phyloP scores from a whole-genome alignment of 2,888 invertebrate species.

The Oscheius onirici region DNA sequence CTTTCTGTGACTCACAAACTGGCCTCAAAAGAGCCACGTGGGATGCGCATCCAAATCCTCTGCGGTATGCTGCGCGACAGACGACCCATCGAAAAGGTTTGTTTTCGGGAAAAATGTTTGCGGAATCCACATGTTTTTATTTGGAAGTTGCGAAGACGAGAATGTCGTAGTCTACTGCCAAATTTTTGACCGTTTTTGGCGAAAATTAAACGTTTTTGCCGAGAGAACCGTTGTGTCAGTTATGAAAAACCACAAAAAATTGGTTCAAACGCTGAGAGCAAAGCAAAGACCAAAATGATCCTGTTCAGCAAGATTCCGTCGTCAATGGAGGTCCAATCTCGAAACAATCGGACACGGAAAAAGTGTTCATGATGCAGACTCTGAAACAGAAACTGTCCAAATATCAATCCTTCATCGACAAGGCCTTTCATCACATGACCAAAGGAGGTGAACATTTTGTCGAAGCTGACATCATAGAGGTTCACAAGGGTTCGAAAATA shows the following conservation, averaged over 20 bases:
- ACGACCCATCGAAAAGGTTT: slow-evolving; percentile 15
- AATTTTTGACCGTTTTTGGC: too few relatives aligned
- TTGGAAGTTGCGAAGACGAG: background rate
- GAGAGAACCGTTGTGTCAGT: too few relatives aligned
- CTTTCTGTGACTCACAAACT: slow-evolving; percentile 20
- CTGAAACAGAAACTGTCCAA: slow-evolving; percentile 70
- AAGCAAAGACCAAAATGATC: background rate
- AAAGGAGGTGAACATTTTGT: slow-evolving; percentile 64
- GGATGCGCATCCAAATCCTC: slow-evolving; percentile 23
- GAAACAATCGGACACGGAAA: slow-evolving; percentile 70
- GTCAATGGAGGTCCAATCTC: slow-evolving; percentile 58
- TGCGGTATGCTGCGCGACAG: slow-evolving; percentile 12
- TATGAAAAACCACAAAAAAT: too few relatives aligned
- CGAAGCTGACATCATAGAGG: slow-evolving; percentile 41
- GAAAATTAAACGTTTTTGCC: too few relatives aligned
- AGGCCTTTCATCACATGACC: slow-evolving; percentile 62
- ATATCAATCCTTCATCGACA: slow-evolving; percentile 68
- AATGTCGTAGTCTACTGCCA: too few relatives aligned
- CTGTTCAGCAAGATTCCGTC: slow-evolving; percentile 59
- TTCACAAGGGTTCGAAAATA: background rate
- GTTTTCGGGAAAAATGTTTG: too few relatives aligned
- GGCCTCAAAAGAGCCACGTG: slow-evolving; percentile 18
- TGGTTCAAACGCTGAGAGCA: too few relatives aligned
- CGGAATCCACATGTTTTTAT: too few relatives aligned
- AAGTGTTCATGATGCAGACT: slow-evolving; percentile 70